Conservation (phyloP, 2,113 vertebrate species). For the Oreotrochilus melanogaster region DNA sequence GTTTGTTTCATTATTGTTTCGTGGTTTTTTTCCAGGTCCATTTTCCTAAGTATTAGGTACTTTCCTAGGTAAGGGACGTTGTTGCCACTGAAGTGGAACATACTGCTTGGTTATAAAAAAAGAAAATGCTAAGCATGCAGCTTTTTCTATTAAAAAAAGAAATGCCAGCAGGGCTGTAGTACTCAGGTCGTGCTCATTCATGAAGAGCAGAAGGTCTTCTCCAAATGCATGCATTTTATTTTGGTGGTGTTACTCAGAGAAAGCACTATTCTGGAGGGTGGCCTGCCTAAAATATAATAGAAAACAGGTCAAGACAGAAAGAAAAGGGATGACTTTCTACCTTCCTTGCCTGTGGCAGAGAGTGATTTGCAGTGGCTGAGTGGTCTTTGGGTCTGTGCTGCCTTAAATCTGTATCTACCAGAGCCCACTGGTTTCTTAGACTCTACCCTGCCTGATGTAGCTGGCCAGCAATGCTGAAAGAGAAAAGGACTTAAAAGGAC, state of each 20-base stretch:
- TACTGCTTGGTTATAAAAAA: background rate
- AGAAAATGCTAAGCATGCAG: background rate
- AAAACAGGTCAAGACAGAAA: background rate
- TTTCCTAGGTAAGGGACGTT: background rate
- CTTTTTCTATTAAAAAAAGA: background rate
- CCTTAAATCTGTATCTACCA: background rate
- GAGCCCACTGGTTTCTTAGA: background rate
- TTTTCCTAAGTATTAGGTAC: background rate
- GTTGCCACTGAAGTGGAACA: background rate
- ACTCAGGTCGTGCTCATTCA: background rate
- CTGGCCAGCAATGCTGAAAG: background rate
- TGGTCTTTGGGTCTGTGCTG: background rate
- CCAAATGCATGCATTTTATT: background rate
- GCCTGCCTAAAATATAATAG: background rate
- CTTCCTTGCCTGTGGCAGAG: background rate
- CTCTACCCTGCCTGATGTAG: background rate
- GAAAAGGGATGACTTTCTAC: background rate
- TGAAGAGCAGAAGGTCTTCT: background rate
- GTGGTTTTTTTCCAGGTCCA: background rate
- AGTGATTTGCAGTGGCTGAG: background rate
- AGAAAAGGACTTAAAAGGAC: too few relatives aligned
- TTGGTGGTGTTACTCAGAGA: background rate
- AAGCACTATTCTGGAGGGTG: background rate
- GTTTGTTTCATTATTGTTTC: too few relatives aligned
- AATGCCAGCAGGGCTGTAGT: background rate